These are phyloP conservation scores for Hemistola chrysoprasaria DNA, from an alignment of 2,888 invertebrate genomes.

Conservation along the genomic window DNA sequence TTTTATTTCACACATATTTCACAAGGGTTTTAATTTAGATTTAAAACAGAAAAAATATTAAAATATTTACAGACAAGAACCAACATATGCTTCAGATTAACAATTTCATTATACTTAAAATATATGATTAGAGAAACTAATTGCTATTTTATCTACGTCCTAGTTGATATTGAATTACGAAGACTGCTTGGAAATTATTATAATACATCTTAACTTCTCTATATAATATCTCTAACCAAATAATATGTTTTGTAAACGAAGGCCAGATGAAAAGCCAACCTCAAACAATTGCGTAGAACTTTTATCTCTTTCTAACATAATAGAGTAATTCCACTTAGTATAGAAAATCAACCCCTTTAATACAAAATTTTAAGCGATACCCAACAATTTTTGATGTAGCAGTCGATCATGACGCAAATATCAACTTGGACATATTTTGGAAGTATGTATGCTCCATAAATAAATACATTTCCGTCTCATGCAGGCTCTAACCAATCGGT, in stretches of 20 bases:
- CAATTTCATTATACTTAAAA: slow-evolving; percentile 62
- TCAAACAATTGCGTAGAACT: too few relatives aligned
- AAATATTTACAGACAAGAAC: slow-evolving; percentile 76
- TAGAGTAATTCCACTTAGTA: too few relatives aligned
- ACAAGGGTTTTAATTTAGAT: slow-evolving; percentile 66
- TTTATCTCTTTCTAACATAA: too few relatives aligned
- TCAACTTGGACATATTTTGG: slow-evolving; percentile 16
- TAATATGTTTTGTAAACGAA: too few relatives aligned
- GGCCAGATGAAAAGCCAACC: too few relatives aligned
- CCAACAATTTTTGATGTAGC: too few relatives aligned
- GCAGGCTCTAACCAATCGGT: slow-evolving; percentile 14
- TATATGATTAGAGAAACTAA: slow-evolving; percentile 31
- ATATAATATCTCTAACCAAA: too few relatives aligned
- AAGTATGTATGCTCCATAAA: slow-evolving; percentile 25
- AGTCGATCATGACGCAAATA: slow-evolving; percentile 4
- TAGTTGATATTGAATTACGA: slow-evolving; percentile 22
- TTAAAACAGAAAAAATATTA: slow-evolving; percentile 66
- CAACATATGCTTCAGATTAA: slow-evolving; percentile 72
- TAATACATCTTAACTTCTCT: too few relatives aligned
- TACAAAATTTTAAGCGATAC: too few relatives aligned
- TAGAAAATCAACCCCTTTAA: too few relatives aligned
- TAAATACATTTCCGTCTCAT: slow-evolving; percentile 6
- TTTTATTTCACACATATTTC: slow-evolving; percentile 80
- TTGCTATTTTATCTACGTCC: slow-evolving; percentile 23
- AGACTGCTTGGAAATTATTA: too few relatives aligned